Evolutionary conservation across 2,113 vertebrate genomes (phyloP), one percentile per base, ranked within the genome.

Genomic region (Canis aureus): DNA sequence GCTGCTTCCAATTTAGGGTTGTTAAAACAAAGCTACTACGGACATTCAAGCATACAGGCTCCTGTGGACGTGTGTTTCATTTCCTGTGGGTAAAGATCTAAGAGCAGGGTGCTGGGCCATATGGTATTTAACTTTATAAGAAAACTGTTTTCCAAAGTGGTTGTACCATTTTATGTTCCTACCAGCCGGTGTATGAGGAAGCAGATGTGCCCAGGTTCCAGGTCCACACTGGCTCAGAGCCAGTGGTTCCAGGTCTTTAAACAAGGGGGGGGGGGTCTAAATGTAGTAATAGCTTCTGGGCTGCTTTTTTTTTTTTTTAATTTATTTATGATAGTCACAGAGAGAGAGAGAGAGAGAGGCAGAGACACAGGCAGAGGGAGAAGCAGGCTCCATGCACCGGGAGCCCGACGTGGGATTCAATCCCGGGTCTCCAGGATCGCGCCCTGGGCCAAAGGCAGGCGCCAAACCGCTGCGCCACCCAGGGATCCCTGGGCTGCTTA

Each of bases 81-180:
- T 67, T 57, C 27, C 62, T 10, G 29, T 22, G n/a, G 19, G 11
- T 60, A 38, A 51, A 10, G 79, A 32, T 71, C 69, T 60, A 79
- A 62, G 51, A 35, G 16, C 1, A 38, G 23, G 12, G 0, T 7
- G 29, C 9, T 67, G 32, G 8, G 57, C 67, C 5, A 0, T 20
- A 5, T 10, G 32, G 29, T 11, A 55, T 67, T 49, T 80, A 53
- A 64, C 35, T 51, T 73, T 59, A 8, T 7, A 38, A 88, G 67
- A 55, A 88, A 69, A 43, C 25, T 22, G 12, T 79, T 71, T 35
- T 83, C 43, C n/a, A 16, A 60, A 79, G 23, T 27, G 25, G 32
- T 20, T 3, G 17, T 8, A 25, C 32, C 71, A n/a, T 43, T 67
- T 67, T 67, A 80, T 73, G 17, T 81, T 53, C 57, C 64, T 32